Evolutionary conservation across 2,113 vertebrate genomes (phyloP).

Genomic region (Hippocampus abdominalis): DNA sequence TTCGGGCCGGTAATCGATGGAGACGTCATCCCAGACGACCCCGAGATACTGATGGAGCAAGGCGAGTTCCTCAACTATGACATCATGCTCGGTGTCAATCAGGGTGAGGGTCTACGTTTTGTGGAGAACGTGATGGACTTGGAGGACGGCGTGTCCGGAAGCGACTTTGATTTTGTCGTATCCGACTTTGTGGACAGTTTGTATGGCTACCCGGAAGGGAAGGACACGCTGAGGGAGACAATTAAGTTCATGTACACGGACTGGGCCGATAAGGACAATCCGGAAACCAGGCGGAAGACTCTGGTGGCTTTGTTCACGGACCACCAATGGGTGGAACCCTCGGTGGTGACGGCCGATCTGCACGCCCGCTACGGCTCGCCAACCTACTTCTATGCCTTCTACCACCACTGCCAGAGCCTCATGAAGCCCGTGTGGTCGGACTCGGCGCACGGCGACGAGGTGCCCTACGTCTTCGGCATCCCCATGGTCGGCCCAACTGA

Average conservation of each 20-base stretch:
- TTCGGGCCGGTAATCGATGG: conserved; percentile 96
- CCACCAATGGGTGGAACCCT: conserved; percentile 98
- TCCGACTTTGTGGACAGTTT: conserved; percentile 98
- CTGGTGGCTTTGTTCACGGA: conserved; percentile 97
- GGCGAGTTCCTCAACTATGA: conserved; percentile 99
- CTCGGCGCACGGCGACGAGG: conserved; percentile 94
- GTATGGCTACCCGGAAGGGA: conserved; percentile 95
- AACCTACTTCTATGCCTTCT: conserved; percentile 98
- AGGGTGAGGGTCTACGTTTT: conserved; percentile 95
- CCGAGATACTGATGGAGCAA: conserved; percentile 98
- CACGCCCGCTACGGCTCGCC: conserved; percentile 96
- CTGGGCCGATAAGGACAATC: conserved; percentile 98
- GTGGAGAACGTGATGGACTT: conserved; percentile 95
- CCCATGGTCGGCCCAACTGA: conserved; percentile 96
- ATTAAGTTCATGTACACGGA: conserved; percentile 99
- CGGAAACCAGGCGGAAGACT: conserved; percentile 93
- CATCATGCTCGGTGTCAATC: conserved; percentile 98
- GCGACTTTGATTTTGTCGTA: conserved; percentile 94
- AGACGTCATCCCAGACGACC: conserved; percentile 96
- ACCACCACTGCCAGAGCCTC: conserved; percentile 99
- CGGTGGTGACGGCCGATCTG: conserved; percentile 93
- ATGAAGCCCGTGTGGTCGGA: conserved; percentile 99
- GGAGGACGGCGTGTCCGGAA: conserved; percentile 93
- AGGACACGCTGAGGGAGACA: conserved; percentile 94
- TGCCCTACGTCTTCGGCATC: conserved; percentile 95